Conservation (phyloP, 1,140 invertebrate species). For the Zelostemma sp. region DNA sequence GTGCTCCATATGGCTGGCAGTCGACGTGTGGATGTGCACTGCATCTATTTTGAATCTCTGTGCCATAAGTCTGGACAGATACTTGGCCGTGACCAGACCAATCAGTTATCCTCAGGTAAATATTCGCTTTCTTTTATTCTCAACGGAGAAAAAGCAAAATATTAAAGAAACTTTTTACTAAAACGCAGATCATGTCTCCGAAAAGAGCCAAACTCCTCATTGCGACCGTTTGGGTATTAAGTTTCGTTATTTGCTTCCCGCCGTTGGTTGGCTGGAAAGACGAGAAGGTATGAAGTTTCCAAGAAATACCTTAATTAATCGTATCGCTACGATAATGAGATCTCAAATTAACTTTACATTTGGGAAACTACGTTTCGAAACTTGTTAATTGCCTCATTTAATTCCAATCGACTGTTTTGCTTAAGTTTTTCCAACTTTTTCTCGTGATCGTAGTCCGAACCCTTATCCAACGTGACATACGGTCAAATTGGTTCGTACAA, state of each 20-base stretch:
- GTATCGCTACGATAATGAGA: background rate
- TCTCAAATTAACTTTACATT: background rate
- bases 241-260: conserved; percentile 97
- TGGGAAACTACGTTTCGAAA: background rate
- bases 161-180: conserved; percentile 25
- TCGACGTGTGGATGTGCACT: conserved; percentile 97
- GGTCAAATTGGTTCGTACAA: conserved; percentile 57
- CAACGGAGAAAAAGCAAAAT: background rate
- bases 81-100: conserved; percentile 94
- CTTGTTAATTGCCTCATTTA: background rate
- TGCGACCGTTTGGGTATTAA: conserved; percentile 91
- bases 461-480: conserved; percentile 50
- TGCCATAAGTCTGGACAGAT: conserved; percentile 92
- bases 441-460: conserved; percentile 37
- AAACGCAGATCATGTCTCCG: conserved; percentile 85
- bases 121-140: conserved; percentile 11
- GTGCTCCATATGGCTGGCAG: conserved; percentile 93
- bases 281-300: conserved; percentile 73
- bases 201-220: conserved; percentile 90
- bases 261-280: conserved; percentile 96
- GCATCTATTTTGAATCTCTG: conserved; percentile 95
- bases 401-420: background rate
- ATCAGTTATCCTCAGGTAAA: conserved; percentile 86
- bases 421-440: background rate
- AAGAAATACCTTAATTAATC: background rate